Percentiles rank a stretch among this genome's conserved stretches.
Evolutionary conservation across 2,888 invertebrate genomes (phyloP).

Genomic region (Erebia palarica): DNA sequence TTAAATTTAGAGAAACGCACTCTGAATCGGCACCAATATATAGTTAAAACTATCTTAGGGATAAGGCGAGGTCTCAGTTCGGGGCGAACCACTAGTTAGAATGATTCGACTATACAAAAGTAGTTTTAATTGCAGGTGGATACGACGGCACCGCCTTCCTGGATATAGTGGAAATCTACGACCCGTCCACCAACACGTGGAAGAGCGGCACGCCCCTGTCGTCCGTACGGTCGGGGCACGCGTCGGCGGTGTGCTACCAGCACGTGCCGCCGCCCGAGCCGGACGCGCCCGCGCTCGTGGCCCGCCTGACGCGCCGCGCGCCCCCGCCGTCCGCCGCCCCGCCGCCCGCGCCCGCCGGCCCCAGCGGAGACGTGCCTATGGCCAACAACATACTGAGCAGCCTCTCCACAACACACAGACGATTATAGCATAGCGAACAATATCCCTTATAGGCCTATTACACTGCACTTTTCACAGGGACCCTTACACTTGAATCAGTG

Average conservation of each 20-base stretch:
- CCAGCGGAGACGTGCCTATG: constrained; percentile 55
- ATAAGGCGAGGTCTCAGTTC: too few relatives aligned
- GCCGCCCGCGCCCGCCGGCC: constrained; percentile 28
- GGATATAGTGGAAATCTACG: constrained; percentile 93
- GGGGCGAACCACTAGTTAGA: too few relatives aligned
- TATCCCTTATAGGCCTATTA: too few relatives aligned
- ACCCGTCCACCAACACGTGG: constrained; percentile 90
- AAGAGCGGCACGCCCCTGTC: constrained; percentile 88
- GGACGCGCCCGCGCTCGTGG: constrained; percentile 43
- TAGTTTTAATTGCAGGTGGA: constrained; percentile 84
- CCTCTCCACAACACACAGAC: constrained; percentile 55
- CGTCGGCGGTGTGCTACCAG: constrained; percentile 93
- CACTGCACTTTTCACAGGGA: too few relatives aligned
- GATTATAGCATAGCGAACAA: not conserved
- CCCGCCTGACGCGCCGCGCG: constrained; percentile 39
- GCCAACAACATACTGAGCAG: constrained; percentile 71
- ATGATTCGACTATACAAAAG: not conserved
- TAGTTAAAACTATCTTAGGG: too few relatives aligned
- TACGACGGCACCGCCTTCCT: constrained; percentile 94
- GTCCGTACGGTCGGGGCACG: constrained; percentile 95
- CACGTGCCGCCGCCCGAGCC: constrained; percentile 81
- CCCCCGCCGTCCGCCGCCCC: constrained; percentile 35
- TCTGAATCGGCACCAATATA: too few relatives aligned
- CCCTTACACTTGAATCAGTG: too few relatives aligned
- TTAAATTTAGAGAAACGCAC: too few relatives aligned